These are phyloP conservation scores for Etheostoma nigrum DNA, from an alignment of 2,797 vertebrate genomes.

Conservation along the genomic window DNA sequence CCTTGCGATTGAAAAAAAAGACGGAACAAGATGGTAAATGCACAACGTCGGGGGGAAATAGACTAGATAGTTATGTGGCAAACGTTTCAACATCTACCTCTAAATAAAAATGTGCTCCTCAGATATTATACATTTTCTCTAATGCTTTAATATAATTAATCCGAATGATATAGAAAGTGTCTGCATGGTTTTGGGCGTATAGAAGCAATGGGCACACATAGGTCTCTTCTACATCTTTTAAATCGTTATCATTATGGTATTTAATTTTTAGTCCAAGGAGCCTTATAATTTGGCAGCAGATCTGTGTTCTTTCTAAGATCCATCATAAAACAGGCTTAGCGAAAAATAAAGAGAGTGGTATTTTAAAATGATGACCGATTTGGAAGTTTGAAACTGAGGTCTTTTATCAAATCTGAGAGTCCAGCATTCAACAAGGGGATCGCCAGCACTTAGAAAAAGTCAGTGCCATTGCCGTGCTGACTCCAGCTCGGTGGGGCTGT, in stretches of 20 bases:
- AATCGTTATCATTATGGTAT: slow-evolving; percentile 1
- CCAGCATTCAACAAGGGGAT: slow-evolving; percentile 45
- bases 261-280: not conserved
- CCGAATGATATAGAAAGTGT: not conserved
- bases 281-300: not conserved
- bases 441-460: slow-evolving; percentile 30
- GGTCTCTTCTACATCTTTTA: not conserved
- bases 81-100: slow-evolving; percentile 7
- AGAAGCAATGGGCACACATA: not conserved
- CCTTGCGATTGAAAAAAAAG: slow-evolving; percentile 57
- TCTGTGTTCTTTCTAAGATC: not conserved
- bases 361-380: not conserved
- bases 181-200: slow-evolving; percentile 1
- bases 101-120: not conserved
- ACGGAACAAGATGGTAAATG: slow-evolving; percentile 47
- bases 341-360: no score
- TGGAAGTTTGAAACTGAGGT: slow-evolving; percentile 5
- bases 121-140: not conserved
- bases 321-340: not conserved
- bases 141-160: slow-evolving; percentile 1
- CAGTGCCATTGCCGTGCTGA: slow-evolving; percentile 33
- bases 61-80: not conserved
- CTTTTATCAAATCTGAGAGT: not conserved
- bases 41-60: slow-evolving; percentile 33
- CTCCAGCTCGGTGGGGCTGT: slow-evolving; percentile 49